phyloP scores from a whole-genome alignment of 2,113 vertebrate species.

The Chitala chitala region DNA sequence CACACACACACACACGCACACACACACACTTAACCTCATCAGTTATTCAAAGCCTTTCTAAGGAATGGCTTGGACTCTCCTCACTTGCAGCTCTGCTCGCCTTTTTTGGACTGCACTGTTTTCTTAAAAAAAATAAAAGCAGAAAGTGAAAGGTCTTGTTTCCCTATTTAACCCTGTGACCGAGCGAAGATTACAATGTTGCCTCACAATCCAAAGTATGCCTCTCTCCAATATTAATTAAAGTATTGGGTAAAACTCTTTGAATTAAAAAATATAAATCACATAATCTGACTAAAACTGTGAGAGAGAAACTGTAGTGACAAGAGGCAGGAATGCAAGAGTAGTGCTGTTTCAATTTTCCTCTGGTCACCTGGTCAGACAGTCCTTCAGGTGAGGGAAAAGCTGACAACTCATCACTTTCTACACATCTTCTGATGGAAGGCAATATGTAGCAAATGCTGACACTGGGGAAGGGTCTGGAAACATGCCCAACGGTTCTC shows the following conservation, averaged over 20 bases:
- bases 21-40: conserved; percentile 47
- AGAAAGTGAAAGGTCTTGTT: conserved; percentile 47
- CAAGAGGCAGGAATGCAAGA: not conserved
- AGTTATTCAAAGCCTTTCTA: conserved; percentile 55
- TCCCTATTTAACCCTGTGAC: conserved; percentile 76
- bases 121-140: conserved; percentile 50
- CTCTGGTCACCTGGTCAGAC: too few species aligned
- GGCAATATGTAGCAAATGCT: too few species aligned
- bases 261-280: not conserved
- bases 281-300: too few species aligned
- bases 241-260: not conserved
- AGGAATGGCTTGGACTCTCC: conserved; percentile 66
- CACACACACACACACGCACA: conserved; percentile 34
- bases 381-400: too few species aligned
- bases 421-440: too few species aligned
- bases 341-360: too few species aligned
- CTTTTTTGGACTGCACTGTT: conserved; percentile 85
- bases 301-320: not conserved
- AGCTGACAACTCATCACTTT: too few species aligned
- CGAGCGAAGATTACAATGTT: conserved; percentile 45
- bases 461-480: too few species aligned
- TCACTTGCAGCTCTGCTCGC: conserved; percentile 54
- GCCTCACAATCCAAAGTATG: conserved; percentile 24
- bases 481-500: too few species aligned
- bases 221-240: not conserved